Base-by-base conservation (phyloP, 1,140 invertebrate species). In the Procambarus clarkii region DNA sequence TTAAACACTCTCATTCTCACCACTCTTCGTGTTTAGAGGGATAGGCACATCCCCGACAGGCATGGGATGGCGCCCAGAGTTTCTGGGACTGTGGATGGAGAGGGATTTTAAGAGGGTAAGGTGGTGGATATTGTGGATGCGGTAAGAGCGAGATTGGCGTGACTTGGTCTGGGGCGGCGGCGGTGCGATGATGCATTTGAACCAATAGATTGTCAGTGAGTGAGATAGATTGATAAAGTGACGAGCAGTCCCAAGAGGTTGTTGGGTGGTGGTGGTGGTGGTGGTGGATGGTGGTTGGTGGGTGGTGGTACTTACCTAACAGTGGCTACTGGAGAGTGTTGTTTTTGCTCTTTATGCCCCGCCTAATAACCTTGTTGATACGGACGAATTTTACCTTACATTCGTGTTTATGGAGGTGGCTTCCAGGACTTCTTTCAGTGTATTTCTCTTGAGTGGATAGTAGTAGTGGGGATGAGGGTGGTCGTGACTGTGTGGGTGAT, bases 141-240 rank as follows among this genome's bases (percentile, higher is more conserved):
- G 9, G 44, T 85, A 85, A 85, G 88, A 76, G 44, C 24, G 82
- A 45, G 69, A 58, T 11, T 79, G 34, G 81, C 88, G 0, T 91
- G 88, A 34, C 60, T 11, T 21, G 69, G 13, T 34, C 21, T 13
- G 50, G 4, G 24, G 9, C n/a, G 74, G 76, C 34, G n/a, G 88
- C 18, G 58, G 88, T 50, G 74, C 76, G 88, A 91, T 91, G 88
- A 91, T 91, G 88, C 82, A 91, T 91, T 91, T 91, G 82, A 91
- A 76, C 50, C 88, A 91, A 91, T 91, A 91, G 82, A 84, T 91
- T 91, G 88, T 91, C 82, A 79, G 88, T 85, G 88, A 84, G 82
- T 91, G 88, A 85, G 88, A 91, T 64, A 91, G 88, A 91, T 91
- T 85, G 88, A 85, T 91, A 91, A 91, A 91, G 88, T 85, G 88